Evolutionary conservation across 1,140 invertebrate species (phyloP).

Genomic region (Hermatobates lingyangjiaoensis): DNA sequence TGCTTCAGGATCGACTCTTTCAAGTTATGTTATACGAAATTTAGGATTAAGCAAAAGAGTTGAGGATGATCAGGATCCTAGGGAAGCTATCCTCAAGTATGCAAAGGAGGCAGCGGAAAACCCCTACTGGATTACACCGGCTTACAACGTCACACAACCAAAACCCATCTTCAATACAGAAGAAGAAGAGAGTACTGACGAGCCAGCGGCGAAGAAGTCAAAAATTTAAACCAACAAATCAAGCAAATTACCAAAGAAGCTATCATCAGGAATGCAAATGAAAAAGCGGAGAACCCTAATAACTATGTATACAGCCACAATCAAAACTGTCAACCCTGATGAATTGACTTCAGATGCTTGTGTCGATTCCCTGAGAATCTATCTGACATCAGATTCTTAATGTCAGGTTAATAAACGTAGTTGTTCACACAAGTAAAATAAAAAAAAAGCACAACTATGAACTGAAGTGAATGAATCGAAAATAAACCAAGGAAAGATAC

Average conservation of each 20-base stretch:
- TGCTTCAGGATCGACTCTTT: slow-evolving; percentile 85
- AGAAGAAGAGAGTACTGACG: slow-evolving; percentile 20
- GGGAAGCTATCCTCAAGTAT: slow-evolving; percentile 90
- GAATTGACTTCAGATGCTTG: not conserved
- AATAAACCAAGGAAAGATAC: no score
- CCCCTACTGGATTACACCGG: slow-evolving; percentile 63
- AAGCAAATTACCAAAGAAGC: no score
- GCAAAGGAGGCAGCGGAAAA: slow-evolving; percentile 93
- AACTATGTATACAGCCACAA: not conserved
- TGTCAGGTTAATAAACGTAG: no score
- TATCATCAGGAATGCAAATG: no score
- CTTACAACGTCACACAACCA: slow-evolving; percentile 37
- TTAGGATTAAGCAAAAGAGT: slow-evolving; percentile 82
- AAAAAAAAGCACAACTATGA: no score
- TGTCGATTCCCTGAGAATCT: no score
- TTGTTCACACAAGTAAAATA: no score
- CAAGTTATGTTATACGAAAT: slow-evolving; percentile 92
- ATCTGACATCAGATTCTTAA: no score
- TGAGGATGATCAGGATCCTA: slow-evolving; percentile 88
- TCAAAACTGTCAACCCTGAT: no score
- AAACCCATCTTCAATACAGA: slow-evolving; percentile 31
- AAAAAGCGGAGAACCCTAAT: not conserved
- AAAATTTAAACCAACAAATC: no score
- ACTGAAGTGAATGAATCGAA: no score
- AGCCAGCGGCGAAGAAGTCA: slow-evolving; percentile 13